Conservation (phyloP, 2,797 vertebrate species). For the Buphagus erythrorhynchus region DNA sequence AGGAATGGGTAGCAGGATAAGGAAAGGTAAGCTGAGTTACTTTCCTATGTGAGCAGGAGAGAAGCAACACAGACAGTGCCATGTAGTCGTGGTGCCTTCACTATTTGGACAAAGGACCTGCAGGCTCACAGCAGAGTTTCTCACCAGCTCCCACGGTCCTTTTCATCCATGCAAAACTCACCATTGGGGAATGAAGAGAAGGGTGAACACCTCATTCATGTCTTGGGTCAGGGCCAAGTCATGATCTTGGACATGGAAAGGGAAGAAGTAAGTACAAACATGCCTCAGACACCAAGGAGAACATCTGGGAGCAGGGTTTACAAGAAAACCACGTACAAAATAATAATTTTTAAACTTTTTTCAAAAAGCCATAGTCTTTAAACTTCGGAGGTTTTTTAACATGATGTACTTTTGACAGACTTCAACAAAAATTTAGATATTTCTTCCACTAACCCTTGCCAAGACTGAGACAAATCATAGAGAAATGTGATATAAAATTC, state of each 20-base stretch:
- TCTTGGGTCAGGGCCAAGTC: neutral
- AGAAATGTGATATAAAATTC: neutral
- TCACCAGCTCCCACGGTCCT: neutral
- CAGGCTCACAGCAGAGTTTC: neutral
- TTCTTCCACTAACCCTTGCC: neutral
- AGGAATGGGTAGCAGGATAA: neutral
- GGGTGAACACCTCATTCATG: neutral
- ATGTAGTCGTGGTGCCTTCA: neutral
- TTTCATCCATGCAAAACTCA: neutral
- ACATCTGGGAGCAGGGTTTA: neutral
- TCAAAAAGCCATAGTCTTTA: neutral
- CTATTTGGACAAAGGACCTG: neutral
- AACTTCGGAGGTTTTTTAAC: neutral
- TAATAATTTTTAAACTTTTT: neutral
- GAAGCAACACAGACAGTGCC: neutral
- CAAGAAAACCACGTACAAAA: neutral
- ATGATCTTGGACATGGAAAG: neutral
- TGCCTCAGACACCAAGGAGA: neutral
- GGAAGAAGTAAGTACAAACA: neutral
- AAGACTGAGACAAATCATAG: neutral
- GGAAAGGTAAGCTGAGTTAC: neutral
- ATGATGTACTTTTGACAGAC: neutral
- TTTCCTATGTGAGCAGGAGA: neutral
- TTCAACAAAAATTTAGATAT: neutral
- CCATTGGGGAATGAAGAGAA: neutral